Evolutionary conservation across 1,140 invertebrate genomes (phyloP), one percentile per base, ranked within the genome.

Genomic region (Protaetia brevitarsis): DNA sequence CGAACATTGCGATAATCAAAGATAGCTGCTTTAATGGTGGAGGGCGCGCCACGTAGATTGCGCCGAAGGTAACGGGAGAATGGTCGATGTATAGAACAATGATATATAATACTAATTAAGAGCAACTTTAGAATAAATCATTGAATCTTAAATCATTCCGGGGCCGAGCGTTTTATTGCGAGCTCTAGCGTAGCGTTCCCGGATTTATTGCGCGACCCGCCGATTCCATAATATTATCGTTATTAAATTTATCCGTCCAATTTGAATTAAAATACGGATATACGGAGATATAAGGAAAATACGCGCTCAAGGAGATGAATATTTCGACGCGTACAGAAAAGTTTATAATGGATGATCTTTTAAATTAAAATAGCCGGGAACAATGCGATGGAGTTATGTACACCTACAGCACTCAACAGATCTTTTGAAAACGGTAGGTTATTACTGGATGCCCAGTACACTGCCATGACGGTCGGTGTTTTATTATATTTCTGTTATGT

Each of bases 91-190:
- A 37, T 3, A 16, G 34, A 13, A 37, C 34, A 37, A 37, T 37
- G 34, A 37, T 37, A 37, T 37, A 37, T 37, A 37, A 37, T 37
- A 37, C 34, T 37, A 37, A 37, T 37, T 37, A 37, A 37, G 34
- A 37, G 34, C 34, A 37, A 37, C 3, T 37, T 37, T 37, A 8
- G 34, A 37, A 37, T 37, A 37, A 37, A 37, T 37, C 34, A 37
- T 37, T 16, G 34, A 37, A 37, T 37, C 34, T 10, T 37, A 37
- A 37, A 37, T 37, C 34, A 37, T 37, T 37, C 34, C 34, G 34
- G 34, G 34, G 5, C 34, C 34, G 1, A 7, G n/a, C 34, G 34
- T 37, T 37, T 37, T 37, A 37, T 37, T 37, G 34, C 11, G 16
- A n/a, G n/a, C n/a, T n/a, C n/a, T n/a, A n/a, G n/a, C n/a, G 34